Conservation (phyloP, 2,888 invertebrate species). For the Bugulina stolonifera region DNA sequence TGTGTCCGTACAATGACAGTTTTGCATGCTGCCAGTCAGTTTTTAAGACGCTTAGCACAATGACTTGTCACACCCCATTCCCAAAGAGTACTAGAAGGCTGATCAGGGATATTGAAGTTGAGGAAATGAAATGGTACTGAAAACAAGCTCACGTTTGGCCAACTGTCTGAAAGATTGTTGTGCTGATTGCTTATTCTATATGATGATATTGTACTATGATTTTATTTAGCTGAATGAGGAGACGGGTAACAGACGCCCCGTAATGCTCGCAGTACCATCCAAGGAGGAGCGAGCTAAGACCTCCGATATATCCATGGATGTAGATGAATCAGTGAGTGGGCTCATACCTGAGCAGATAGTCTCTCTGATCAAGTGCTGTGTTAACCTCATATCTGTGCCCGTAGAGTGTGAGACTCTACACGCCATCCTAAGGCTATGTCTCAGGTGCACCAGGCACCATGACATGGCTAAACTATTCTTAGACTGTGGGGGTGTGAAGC, state of each 20-base stretch:
- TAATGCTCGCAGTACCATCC: conserved; percentile 60
- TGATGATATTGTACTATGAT: no score
- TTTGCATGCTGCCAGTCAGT: no score
- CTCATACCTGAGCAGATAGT: conserved; percentile 43
- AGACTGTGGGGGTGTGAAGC: conserved; percentile 66
- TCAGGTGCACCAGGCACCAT: conserved; percentile 69
- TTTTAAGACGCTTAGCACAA: no score
- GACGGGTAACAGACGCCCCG: conserved; percentile 72
- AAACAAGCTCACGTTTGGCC: no score
- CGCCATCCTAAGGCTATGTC: conserved; percentile 68
- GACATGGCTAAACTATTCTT: conserved; percentile 69
- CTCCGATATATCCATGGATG: not conserved
- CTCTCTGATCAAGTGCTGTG: conserved; percentile 39
- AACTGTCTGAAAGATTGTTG: no score
- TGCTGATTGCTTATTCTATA: no score
- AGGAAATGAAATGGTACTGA: no score
- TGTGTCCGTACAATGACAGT: no score
- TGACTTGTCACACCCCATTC: no score
- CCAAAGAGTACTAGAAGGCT: no score
- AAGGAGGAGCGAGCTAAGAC: conserved; percentile 36
- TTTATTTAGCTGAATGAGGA: conserved; percentile 68
- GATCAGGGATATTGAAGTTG: no score
- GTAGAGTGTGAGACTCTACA: conserved; percentile 72
- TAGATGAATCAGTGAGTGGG: conserved; percentile 36
- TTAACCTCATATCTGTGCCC: conserved; percentile 61